Conservation (phyloP, 2,797 vertebrate genomes). For the Artibeus lituratus region DNA sequence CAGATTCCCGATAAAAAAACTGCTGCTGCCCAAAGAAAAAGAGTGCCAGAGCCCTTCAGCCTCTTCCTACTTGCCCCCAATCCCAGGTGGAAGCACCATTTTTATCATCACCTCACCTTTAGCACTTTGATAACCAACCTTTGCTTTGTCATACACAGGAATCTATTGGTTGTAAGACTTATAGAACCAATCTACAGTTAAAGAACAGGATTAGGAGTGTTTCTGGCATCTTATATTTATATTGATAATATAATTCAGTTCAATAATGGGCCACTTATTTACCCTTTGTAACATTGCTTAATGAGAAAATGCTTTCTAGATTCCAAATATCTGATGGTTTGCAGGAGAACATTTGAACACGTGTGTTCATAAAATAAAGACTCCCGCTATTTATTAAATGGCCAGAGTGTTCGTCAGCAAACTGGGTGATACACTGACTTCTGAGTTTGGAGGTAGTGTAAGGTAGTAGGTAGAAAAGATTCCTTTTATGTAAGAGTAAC, state of each 20-base stretch:
- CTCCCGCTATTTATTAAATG: neutral
- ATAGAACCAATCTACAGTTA: neutral
- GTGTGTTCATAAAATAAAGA: neutral
- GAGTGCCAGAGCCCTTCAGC: neutral
- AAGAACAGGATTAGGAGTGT: neutral
- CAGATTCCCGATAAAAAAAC: neutral
- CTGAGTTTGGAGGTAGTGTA: neutral
- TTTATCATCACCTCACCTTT: neutral
- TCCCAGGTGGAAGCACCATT: neutral
- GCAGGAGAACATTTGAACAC: neutral
- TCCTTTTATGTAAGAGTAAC: neutral
- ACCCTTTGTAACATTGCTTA: neutral
- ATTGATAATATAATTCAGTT: conserved; percentile 15
- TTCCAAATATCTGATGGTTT: neutral
- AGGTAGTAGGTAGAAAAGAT: neutral
- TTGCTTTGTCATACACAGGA: neutral
- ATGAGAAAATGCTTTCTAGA: conserved; percentile 12
- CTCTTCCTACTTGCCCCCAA: neutral
- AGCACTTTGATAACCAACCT: neutral
- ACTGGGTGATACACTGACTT: neutral
- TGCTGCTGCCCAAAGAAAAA: neutral
- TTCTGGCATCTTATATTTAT: neutral
- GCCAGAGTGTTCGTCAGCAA: neutral
- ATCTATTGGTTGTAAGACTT: neutral
- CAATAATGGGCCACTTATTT: neutral